Evolutionary conservation across 2,113 vertebrate genomes (phyloP), one percentile per base, ranked within the genome.

Genomic region (Ageneiosus marmoratus): DNA sequence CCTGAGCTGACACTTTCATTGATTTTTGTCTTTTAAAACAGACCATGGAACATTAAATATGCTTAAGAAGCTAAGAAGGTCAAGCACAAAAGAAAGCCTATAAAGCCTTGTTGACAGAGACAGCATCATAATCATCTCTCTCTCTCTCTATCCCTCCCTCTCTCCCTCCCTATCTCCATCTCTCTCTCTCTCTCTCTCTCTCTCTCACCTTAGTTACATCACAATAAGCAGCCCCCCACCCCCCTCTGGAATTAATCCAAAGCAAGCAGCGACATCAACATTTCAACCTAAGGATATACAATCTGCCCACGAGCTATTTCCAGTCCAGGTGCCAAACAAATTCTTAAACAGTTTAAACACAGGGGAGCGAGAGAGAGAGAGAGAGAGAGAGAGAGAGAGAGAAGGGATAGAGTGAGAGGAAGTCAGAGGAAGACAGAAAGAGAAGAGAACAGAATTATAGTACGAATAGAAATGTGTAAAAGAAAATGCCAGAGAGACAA

Each of bases 241-340:
- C 50, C 24, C 44, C n/a, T 74, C 67, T 44, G 53, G 69, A 84
- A 82, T 82, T 74, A 41, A 24, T 48, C 56, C 69, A 41, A 20
- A 51, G 34, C 65, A 73, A 86, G 80, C 70, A 48, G 62, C 29
- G 63, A 55, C 84, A 79, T 84, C 65, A 37, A 67, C 82, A 80
- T 80, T 81, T 83, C 81, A 85, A 88, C 85, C 83, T 70, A 60
- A 83, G 72, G 72, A 48, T 73, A 48, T 44, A 58, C 85, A 81
- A 74, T 46, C 76, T 81, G 55, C 77, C 77, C 83, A 74, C 74
- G 55, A 74, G 65, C 70, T 65, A 83, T 86, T 83, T 88, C 70
- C 77, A 85, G 72, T 46, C 55, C 60, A 65, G 4, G 16, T 81
- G 80, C 80, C 72, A 80, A 78, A 67, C 77, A 83, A 81, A 85